Evolutionary conservation across 2,888 invertebrate genomes (phyloP), one percentile per base, ranked within the genome.

Genomic region (Hemicrepidius hirtus): DNA sequence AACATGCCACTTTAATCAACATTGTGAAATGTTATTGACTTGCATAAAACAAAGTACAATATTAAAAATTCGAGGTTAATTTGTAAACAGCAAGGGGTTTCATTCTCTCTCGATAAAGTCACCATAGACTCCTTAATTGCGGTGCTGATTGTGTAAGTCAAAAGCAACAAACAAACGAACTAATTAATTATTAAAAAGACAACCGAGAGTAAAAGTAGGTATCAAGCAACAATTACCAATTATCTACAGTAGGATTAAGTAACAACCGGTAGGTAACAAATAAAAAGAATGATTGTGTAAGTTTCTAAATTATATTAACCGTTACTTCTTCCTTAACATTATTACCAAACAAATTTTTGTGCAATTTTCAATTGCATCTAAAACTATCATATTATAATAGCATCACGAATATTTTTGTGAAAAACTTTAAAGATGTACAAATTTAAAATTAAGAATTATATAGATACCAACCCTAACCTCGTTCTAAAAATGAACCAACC

Each of bases 391-490:
- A n/a, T n/a, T n/a, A n/a, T n/a, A n/a, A n/a, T n/a, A n/a, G n/a
- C n/a, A n/a, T n/a, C 32, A 9, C 32, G 9, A 32, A 32, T 32
- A 5, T 32, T 13, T 13, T 2, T 40, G 3, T 40, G 13, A 13
- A 13, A 40, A 40, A 40, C 40, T 0, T 13, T 3, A 24, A 24
- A 13, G 2, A 4, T 40, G 40, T n/a, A 13, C 40, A 13, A 3
- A 13, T 13, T 13, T 1, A 13, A 46, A 16, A 10, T 46, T 5
- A 4, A 18, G 3, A 46, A 7, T 20, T 20, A 18, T 18, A 20
- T n/a, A 46, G 16, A 46, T 46, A 10, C n/a, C 46, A 46, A 10
- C 46, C 18, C 18, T 18, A 57, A 21, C 57, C 57, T 57, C 32
- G 57, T 37, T 18, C 35, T 40, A 37, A 37, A 50, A 37, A 20